Percentiles rank a stretch among this genome's conserved stretches.
Evolutionary conservation across 2,797 vertebrate species (phyloP).

Genomic region (Malacoraja senta): DNA sequence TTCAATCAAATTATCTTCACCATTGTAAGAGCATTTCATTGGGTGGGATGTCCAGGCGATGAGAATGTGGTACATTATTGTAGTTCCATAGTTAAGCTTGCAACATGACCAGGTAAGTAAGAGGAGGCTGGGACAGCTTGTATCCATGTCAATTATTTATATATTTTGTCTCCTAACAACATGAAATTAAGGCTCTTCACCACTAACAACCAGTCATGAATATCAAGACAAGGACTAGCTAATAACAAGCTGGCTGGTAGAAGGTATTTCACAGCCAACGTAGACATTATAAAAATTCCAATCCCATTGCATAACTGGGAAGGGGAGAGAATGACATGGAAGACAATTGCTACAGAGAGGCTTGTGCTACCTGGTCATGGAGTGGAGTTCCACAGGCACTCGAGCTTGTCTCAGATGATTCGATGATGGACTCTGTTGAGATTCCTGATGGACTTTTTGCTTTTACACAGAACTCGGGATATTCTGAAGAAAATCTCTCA

Average conservation of each 20-base stretch:
- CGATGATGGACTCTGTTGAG: constrained; percentile 56
- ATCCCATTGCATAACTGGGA: neutral
- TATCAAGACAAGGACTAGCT: neutral
- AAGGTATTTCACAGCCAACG: neutral
- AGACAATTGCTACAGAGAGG: neutral
- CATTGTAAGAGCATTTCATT: neutral
- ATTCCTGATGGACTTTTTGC: constrained; percentile 58
- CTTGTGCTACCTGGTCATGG: constrained; percentile 62
- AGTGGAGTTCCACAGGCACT: constrained; percentile 66
- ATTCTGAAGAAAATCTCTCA: constrained; percentile 64
- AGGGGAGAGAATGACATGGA: neutral
- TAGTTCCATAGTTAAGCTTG: neutral
- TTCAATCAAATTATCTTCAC: too few relatives aligned
- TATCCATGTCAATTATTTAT: neutral
- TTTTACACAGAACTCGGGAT: constrained; percentile 68
- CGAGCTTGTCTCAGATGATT: constrained; percentile 50
- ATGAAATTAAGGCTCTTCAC: neutral
- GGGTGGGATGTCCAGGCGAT: neutral
- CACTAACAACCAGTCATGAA: neutral
- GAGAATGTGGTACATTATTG: neutral
- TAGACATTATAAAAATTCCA: neutral
- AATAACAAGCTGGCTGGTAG: neutral
- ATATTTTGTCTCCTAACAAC: neutral
- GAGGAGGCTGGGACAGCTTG: neutral
- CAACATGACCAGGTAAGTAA: neutral